A percentile compares a stretch with the other conserved stretches of the same genome.
These are phyloP conservation scores for Luperina testacea DNA, from an alignment of 2,888 invertebrate species.

Conservation along the genomic window DNA sequence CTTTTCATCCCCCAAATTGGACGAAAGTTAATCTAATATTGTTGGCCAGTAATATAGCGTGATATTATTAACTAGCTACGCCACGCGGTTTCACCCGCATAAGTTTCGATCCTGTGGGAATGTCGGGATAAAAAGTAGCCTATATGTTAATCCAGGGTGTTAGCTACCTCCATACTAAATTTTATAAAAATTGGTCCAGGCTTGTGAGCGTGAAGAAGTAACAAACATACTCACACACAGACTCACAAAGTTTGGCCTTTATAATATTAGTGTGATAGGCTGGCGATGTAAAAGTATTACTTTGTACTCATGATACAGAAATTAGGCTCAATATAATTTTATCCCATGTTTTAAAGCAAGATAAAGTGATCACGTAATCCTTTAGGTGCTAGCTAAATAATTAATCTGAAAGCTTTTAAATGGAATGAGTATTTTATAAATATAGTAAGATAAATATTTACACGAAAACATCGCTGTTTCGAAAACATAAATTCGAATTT, in stretches of 20 bases:
- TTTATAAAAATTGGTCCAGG: too few species aligned
- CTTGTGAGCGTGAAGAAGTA: too few species aligned
- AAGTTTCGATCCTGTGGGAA: too few species aligned
- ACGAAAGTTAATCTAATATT: slow-evolving; percentile 42
- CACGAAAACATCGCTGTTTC: neutral
- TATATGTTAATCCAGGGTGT: too few species aligned
- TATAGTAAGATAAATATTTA: slow-evolving; percentile 17
- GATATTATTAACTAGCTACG: neutral
- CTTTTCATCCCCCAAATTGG: slow-evolving; percentile 28
- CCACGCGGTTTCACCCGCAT: too few species aligned
- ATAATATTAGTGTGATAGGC: slow-evolving; percentile 24
- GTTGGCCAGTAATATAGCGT: slow-evolving; percentile 62
- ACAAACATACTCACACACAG: too few species aligned
- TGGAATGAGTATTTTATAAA: slow-evolving; percentile 24
- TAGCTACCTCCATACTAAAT: too few species aligned
- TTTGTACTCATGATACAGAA: slow-evolving; percentile 68
- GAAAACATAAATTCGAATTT: neutral
- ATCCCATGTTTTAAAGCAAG: slow-evolving; percentile 13
- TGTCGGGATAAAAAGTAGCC: too few species aligned
- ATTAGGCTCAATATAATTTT: slow-evolving; percentile 63
- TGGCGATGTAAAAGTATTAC: slow-evolving; percentile 70
- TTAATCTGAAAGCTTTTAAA: slow-evolving; percentile 38
- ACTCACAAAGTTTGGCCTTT: too few species aligned
- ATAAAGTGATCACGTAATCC: slow-evolving; percentile 40
- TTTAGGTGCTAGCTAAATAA: slow-evolving; percentile 25